Conservation (phyloP, 2,888 invertebrate species). For the Trichogramma evanescens region DNA sequence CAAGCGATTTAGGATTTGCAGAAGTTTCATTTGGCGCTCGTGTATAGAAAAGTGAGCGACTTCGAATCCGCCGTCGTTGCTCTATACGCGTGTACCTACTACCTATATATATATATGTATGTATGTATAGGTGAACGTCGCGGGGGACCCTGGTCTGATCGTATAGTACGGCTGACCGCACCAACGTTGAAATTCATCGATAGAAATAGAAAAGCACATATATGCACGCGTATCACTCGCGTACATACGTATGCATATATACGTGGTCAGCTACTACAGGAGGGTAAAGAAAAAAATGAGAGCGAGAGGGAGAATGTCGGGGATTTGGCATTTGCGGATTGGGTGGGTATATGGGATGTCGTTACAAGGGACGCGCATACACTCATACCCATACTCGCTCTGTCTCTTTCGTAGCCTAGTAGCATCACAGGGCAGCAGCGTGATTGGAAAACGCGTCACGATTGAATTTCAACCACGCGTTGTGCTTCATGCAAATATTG, state of each 20-base stretch:
- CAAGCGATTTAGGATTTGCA: slow-evolving; percentile 11
- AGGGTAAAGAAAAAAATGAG: slow-evolving; percentile 1
- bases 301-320: slow-evolving; percentile 5
- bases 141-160: too few relatives aligned
- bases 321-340: slow-evolving; percentile 14
- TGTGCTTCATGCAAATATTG: too few relatives aligned
- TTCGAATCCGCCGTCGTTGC: too few relatives aligned
- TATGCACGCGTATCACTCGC: too few relatives aligned
- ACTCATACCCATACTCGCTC: too few relatives aligned
- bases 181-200: neutral
- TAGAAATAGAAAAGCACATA: too few relatives aligned
- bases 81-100: too few relatives aligned
- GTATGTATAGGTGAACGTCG: too few relatives aligned
- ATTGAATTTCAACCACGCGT: slow-evolving; percentile 22
- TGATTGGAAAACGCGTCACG: slow-evolving; percentile 24
- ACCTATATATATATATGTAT: too few relatives aligned
- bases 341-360: slow-evolving; percentile 10
- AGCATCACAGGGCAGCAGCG: neutral
- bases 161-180: neutral
- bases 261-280: too few relatives aligned
- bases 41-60: neutral
- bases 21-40: slow-evolving; percentile 17
- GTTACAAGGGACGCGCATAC: slow-evolving; percentile 9
- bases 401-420: too few relatives aligned
- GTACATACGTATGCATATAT: too few relatives aligned